A percentile compares a stretch with the other conserved stretches of the same genome.
Conservation (phyloP, 2,888 invertebrate species). For the Megastigmus dorsalis region DNA sequence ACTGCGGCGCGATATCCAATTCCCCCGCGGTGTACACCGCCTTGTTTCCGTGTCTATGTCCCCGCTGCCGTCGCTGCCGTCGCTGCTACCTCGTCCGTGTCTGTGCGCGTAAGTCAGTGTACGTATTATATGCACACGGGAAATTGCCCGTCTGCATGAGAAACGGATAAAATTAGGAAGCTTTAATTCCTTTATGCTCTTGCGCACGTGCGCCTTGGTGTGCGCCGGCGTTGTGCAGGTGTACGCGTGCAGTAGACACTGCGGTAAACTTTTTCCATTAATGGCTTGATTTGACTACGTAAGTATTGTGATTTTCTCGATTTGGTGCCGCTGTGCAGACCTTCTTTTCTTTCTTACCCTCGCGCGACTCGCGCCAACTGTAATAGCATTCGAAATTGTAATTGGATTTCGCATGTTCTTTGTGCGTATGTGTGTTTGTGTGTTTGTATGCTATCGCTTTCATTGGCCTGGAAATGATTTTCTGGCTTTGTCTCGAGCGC, state of each 20-base stretch:
- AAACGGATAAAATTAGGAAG: constrained; percentile 18
- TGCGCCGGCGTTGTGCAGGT: not conserved
- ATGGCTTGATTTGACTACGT: constrained; percentile 4
- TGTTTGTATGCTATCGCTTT: too few relatives aligned
- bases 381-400: too few relatives aligned
- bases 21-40: not conserved
- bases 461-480: too few relatives aligned
- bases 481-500: too few relatives aligned
- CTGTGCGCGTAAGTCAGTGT: not conserved
- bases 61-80: too few relatives aligned
- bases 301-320: not conserved
- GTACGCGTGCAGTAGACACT: not conserved
- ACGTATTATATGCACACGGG: not conserved
- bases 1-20: constrained; percentile 6
- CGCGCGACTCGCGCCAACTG: too few relatives aligned
- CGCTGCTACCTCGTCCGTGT: too few relatives aligned
- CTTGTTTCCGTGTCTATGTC: constrained; percentile 14
- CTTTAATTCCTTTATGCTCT: constrained; percentile 3
- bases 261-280: constrained; percentile 5
- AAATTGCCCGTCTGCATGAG: constrained; percentile 29
- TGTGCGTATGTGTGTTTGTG: too few relatives aligned
- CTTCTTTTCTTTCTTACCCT: too few relatives aligned
- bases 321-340: too few relatives aligned
- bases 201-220: not conserved
- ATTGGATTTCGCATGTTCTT: too few relatives aligned